phyloP scores from a whole-genome alignment of 2,797 vertebrate species.

The Phoebastria nigripes region DNA sequence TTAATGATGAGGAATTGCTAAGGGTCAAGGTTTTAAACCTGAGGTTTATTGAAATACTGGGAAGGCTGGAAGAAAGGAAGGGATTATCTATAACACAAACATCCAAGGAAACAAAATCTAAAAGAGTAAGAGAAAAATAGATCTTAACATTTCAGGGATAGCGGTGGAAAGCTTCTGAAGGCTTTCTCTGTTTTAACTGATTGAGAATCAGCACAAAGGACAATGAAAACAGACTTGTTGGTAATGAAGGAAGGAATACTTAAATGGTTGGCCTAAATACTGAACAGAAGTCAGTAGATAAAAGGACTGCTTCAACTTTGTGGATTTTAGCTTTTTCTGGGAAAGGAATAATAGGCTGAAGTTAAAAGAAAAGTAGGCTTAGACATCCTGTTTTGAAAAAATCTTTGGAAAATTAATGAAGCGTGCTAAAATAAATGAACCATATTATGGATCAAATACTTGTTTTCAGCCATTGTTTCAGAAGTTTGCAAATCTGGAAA shows the following conservation, averaged over 20 bases:
- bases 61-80: not conserved
- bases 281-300: not conserved
- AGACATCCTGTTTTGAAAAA: not conserved
- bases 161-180: not conserved
- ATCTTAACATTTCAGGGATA: not conserved
- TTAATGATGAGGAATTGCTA: not conserved
- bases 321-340: not conserved
- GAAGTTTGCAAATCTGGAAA: not conserved
- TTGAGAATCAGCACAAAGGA: not conserved
- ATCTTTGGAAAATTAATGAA: not conserved
- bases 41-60: not conserved
- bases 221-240: not conserved
- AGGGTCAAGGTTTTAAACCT: not conserved
- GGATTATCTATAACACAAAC: not conserved
- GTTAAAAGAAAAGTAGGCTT: not conserved
- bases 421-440: not conserved
- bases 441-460: not conserved
- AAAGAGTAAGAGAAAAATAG: not conserved
- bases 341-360: not conserved
- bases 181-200: not conserved
- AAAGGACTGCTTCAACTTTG: not conserved
- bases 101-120: not conserved
- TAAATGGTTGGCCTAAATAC: conserved; percentile 6
- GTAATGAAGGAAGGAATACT: not conserved
- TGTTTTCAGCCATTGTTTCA: not conserved